These are phyloP conservation scores for Ibidorhyncha struthersii DNA, from an alignment of 2,113 vertebrate genomes.

Conservation along the genomic window DNA sequence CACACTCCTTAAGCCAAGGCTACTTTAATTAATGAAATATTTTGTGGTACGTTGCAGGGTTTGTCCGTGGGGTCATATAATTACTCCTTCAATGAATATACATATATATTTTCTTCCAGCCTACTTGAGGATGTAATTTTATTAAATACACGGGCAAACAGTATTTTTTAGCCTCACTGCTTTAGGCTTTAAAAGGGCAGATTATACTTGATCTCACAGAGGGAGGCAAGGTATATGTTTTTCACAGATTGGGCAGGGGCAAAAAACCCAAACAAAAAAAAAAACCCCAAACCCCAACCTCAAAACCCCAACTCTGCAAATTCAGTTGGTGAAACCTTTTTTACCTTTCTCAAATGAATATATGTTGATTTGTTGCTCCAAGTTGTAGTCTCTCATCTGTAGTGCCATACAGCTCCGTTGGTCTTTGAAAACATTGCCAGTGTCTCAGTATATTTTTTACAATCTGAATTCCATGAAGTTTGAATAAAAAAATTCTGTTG, in stretches of 20 bases:
- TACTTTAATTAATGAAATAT: not conserved
- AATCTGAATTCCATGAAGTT: not conserved
- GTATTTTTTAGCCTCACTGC: not conserved
- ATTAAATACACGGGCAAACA: not conserved
- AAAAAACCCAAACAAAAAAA: not conserved
- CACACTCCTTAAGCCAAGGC: not conserved
- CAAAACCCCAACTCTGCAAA: not conserved
- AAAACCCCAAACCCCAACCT: accelerated
- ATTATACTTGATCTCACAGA: not conserved
- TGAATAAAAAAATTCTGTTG: not conserved
- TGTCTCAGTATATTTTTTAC: not conserved
- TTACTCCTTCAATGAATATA: not conserved
- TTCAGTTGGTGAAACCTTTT: not conserved
- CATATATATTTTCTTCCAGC: not conserved
- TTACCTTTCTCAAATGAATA: not conserved
- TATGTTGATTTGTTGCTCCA: not conserved
- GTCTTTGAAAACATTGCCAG: not conserved
- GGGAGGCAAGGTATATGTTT: not conserved
- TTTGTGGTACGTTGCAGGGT: not conserved
- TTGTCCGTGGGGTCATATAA: not conserved
- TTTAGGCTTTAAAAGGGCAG: not conserved
- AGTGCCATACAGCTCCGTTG: not conserved
- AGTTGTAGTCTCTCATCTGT: not conserved
- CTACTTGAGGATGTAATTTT: not conserved
- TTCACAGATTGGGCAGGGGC: accelerated